Base-by-base conservation (phyloP, 1,140 invertebrate species). In the Drosophila pectinifera region DNA sequence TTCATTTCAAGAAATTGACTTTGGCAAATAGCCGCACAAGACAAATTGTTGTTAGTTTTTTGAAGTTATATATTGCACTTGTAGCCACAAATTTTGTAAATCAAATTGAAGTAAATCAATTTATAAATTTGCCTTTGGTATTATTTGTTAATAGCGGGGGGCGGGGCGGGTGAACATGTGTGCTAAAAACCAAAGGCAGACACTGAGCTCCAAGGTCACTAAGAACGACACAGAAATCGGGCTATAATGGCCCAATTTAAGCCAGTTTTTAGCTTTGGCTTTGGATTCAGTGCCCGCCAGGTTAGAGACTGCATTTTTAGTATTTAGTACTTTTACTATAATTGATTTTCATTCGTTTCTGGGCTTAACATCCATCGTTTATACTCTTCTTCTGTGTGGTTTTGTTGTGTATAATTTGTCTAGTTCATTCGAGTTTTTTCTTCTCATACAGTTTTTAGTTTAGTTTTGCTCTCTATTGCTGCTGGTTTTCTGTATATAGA, bases 1-100 rank as follows among this genome's bases (percentile, higher is more conserved):
- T 82, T 43, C 70, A 84, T 84, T 84, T 84, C 80, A 76, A 73
- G 48, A 83, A 84, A 84, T 84, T 78, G 55, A 67, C 70, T 73
- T 73, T 73, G 68, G 69, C 41, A 70, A 69, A 70, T 69, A 70
- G 69, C 58, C 57, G 62, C 79, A 79, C 83, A 82, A 88, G 70
- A 86, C 82, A 85, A 81, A 85, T 78, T 80, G 73, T 46, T 18
- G 38, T 54, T 7, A 58, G 34, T n/a, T 45, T 49, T 61, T 73
- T 49, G 54, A 42, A 57, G 59, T 45, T 68, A n/a, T 49, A 56
- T 57, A 69, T 59, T 76, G 62, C 72, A 69, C 65, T 53, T 56
- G 34, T 39, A 58, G 69, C 70, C 65, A 79, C 28, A 51, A 84
- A 75, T 83, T 78, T 41, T 69, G 43, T 49, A 81, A 65, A 70